Evolutionary conservation across 2,888 invertebrate species (phyloP).

Genomic region (Cynaeus angustus): DNA sequence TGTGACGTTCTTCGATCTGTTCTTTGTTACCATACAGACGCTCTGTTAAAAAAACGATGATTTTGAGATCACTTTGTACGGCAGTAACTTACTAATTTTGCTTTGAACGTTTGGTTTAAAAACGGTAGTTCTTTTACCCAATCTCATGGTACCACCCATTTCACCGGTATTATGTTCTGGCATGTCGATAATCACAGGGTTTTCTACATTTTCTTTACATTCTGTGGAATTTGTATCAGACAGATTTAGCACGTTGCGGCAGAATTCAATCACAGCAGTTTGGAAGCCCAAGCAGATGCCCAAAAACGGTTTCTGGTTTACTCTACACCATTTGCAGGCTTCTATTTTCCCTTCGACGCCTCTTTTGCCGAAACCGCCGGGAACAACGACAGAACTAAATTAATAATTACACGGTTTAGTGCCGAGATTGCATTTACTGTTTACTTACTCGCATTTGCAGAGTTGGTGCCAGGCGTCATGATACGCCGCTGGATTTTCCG

Average conservation of each 20-base stretch:
- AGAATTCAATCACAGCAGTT: conserved; percentile 96
- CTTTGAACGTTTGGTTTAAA: conserved; percentile 78
- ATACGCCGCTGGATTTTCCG: conserved; percentile 86
- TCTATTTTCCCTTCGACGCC: conserved; percentile 97
- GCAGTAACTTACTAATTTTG: conserved; percentile 76
- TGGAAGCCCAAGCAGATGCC: conserved; percentile 99
- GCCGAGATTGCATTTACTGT: not conserved
- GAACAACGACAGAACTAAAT: conserved; percentile 86
- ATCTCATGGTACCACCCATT: conserved; percentile 98
- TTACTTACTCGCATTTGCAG: conserved; percentile 86
- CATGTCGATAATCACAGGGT: conserved; percentile 97
- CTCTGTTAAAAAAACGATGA: conserved; percentile 70
- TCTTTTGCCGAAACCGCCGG: conserved; percentile 97
- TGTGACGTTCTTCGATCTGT: conserved; percentile 93
- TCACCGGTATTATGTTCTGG: conserved; percentile 96
- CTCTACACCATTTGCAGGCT: conserved; percentile 94
- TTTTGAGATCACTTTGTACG: not conserved
- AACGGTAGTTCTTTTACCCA: conserved; percentile 93
- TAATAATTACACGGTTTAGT: not conserved
- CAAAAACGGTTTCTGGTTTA: conserved; percentile 91
- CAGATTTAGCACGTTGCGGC: conserved; percentile 86
- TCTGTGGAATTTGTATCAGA: conserved; percentile 91
- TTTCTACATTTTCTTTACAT: conserved; percentile 80
- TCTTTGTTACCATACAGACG: conserved; percentile 86
- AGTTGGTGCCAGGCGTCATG: conserved; percentile 95